phyloP scores from a whole-genome alignment of 2,888 invertebrate species.

The Oscheius onirici region DNA sequence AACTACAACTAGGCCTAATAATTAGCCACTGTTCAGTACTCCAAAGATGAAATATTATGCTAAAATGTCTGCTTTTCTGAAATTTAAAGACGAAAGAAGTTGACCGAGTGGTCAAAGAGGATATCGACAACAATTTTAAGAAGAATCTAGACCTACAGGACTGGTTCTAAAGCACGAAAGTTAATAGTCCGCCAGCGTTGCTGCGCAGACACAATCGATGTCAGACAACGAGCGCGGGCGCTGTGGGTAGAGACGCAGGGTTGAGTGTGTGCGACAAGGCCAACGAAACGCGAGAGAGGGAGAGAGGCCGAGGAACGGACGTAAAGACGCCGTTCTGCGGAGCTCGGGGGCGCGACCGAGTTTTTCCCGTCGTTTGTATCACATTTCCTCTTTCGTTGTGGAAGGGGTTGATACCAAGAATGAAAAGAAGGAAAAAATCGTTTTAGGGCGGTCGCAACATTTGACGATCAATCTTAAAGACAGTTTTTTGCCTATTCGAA shows the following conservation, averaged over 20 bases:
- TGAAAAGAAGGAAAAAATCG: no score
- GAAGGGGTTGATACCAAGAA: neutral
- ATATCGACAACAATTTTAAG: neutral
- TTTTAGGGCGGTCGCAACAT: no score
- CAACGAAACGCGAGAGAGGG: neutral
- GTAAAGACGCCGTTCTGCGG: slow-evolving; percentile 4
- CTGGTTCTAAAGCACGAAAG: slow-evolving; percentile 29
- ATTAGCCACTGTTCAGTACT: no score
- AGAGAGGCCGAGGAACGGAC: slow-evolving; percentile 10
- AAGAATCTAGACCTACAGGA: slow-evolving; percentile 11
- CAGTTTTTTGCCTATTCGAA: no score
- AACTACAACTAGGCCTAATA: no score
- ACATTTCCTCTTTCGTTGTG: neutral
- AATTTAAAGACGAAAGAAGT: no score
- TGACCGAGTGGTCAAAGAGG: neutral
- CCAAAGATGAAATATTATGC: no score
- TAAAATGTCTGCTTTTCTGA: no score
- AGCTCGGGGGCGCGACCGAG: neutral
- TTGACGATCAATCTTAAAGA: no score
- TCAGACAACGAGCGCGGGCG: slow-evolving; percentile 21
- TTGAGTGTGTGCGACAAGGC: slow-evolving; percentile 14
- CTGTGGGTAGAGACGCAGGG: slow-evolving; percentile 17
- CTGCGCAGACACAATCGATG: slow-evolving; percentile 26
- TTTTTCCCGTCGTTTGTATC: slow-evolving; percentile 2
- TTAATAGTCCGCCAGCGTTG: slow-evolving; percentile 28